Conservation (phyloP, 30 jellyfish, hydroid and myxozoan genomes). For the Rhopilema esculentum region DNA sequence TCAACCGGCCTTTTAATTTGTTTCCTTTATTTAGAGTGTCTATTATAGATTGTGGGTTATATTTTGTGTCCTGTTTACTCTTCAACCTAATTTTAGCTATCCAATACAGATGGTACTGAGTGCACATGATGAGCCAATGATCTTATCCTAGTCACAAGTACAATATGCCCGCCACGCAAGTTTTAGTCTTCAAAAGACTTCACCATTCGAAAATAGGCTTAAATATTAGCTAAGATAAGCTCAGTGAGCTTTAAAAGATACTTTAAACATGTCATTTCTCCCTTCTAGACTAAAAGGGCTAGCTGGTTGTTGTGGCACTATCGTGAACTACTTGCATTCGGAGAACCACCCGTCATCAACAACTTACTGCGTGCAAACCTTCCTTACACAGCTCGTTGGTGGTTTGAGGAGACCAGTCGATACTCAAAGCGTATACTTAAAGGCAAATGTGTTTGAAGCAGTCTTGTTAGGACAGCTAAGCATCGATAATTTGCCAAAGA, state of each 20-base stretch:
- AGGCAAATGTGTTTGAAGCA: slow-evolving; percentile 1
- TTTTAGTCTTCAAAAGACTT: too few species aligned
- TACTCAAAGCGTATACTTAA: neutral
- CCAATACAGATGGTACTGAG: too few species aligned
- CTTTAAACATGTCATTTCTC: neutral
- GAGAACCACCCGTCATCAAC: neutral
- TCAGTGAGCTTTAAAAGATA: neutral
- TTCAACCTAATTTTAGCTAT: too few species aligned
- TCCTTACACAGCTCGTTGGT: slow-evolving; percentile 7
- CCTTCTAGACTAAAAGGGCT: slow-evolving; percentile 5
- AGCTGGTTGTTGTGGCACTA: slow-evolving; percentile 10
- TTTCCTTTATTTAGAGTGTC: too few species aligned
- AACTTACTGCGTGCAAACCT: neutral
- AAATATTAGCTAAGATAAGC: too few species aligned
- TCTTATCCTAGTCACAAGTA: too few species aligned
- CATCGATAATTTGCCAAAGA: neutral
- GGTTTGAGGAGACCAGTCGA: neutral
- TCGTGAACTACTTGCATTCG: neutral
- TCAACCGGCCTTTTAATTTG: too few species aligned
- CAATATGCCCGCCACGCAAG: too few species aligned
- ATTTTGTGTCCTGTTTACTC: too few species aligned
- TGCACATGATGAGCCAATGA: too few species aligned
- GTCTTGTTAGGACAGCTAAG: neutral
- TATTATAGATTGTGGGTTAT: too few species aligned
- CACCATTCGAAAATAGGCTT: too few species aligned